Evolutionary conservation across 2,113 vertebrate species (phyloP), one percentile per base, ranked within the genome.

Genomic region (Cebidichthys violaceus): DNA sequence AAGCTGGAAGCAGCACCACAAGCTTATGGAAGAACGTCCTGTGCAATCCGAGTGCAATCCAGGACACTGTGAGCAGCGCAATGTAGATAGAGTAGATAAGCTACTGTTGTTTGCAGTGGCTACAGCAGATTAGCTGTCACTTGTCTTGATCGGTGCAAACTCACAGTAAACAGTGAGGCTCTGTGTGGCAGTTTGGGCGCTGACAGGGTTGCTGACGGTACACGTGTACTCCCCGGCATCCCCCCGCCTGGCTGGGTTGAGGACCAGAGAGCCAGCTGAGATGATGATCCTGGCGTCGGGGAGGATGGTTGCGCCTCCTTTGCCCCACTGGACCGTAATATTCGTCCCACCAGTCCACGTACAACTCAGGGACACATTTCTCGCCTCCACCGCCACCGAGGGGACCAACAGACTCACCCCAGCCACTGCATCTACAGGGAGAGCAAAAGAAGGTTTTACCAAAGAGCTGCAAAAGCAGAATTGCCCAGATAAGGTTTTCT

Each of bases 91-190:
- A 77, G 80, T 11, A 86, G 81, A 91, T 87, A 85, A 89, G 79
- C 75, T 65, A 60, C 64, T 67, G 81, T 50, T 68, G 73, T 91
- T 89, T 88, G 70, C 71, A 73, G 75, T 77, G 82, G 74, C 79
- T 76, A 47, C 75, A 84, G 81, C 80, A 86, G 80, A 88, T 89
- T 79, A 89, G 66, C 57, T 17, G 70, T 64, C 31, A 37, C 75
- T 83, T 82, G 64, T 82, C 83, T 82, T 24, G 84, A 83, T 89
- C 61, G 39, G n/a, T 57, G 76, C 18, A 61, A 27, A 95, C 95
- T 95, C 88, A 96, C 95, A 95, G 93, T 90, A 94, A 41, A 96
- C 88, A 6, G 91, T 95, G 85, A 95, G 88, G 73, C 29, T 91
- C 65, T 27, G 20, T 1, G 74, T 91, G 71, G 83, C 81, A 0